Conservation (phyloP, 2,797 vertebrate genomes). For the Harpagifer antarcticus region DNA sequence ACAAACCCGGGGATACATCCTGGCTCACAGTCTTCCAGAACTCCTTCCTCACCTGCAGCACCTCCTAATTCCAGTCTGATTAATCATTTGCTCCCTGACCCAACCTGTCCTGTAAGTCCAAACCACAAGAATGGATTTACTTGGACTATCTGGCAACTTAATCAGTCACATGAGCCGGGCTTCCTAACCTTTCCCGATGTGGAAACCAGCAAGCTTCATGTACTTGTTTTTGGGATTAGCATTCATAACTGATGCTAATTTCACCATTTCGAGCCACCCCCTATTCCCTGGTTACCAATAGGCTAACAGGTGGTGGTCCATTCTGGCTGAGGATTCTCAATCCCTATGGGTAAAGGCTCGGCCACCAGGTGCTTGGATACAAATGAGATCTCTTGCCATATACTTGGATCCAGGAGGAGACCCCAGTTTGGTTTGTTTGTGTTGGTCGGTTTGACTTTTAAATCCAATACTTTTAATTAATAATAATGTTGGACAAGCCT, state of each 20-base stretch:
- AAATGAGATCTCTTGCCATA: background rate
- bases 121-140: background rate
- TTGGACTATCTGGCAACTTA: background rate
- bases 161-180: background rate
- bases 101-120: background rate
- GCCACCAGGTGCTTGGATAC: background rate
- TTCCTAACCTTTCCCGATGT: background rate
- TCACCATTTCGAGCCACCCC: background rate
- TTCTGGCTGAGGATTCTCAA: background rate
- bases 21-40: background rate
- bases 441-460: too few species aligned
- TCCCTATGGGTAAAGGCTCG: background rate
- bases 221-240: background rate
- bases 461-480: background rate
- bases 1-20: background rate
- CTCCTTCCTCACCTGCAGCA: background rate
- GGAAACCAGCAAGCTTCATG: too few species aligned
- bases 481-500: background rate
- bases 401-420: background rate
- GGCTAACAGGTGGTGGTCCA: slow-evolving; percentile 2
- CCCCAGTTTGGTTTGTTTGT: background rate
- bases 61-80: background rate
- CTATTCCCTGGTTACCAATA: background rate
- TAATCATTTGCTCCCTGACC: background rate
- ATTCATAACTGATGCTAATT: background rate